Evolutionary conservation across 2,113 vertebrate species (phyloP).

Genomic region (Elanoides forficatus): DNA sequence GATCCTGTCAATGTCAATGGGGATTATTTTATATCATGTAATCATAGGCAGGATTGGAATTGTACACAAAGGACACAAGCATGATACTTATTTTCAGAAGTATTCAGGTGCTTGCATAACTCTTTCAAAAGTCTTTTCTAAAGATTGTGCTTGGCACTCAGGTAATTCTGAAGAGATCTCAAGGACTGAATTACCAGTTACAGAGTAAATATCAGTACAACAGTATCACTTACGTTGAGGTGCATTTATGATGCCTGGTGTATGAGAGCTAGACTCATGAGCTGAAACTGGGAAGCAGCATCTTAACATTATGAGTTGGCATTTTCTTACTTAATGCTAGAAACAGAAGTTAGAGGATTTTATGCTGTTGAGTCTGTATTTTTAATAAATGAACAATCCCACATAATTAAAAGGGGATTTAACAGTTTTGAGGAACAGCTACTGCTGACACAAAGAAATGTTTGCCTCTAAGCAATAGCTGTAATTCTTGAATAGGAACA

Average conservation of each 20-base stretch:
- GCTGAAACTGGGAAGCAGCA: background rate
- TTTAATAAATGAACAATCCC: background rate
- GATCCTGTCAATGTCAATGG: background rate
- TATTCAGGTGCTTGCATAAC: background rate
- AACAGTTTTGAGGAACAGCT: background rate
- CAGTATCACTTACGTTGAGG: background rate
- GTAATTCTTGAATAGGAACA: background rate
- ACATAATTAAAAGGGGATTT: background rate
- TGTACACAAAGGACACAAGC: background rate
- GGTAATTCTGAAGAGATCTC: background rate
- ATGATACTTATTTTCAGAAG: background rate
- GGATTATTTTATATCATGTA: background rate
- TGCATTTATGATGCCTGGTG: background rate
- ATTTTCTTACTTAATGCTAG: background rate
- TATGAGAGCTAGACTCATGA: background rate
- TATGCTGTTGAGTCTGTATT: background rate
- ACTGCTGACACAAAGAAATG: background rate
- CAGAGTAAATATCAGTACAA: background rate
- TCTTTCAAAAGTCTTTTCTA: background rate
- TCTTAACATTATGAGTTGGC: background rate
- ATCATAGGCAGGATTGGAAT: background rate
- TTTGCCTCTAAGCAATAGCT: background rate
- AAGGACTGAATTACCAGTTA: background rate
- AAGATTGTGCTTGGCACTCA: background rate
- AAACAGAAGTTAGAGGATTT: background rate